Conservation (phyloP, 2,888 invertebrate species). For the Halictus quadricinctus region DNA sequence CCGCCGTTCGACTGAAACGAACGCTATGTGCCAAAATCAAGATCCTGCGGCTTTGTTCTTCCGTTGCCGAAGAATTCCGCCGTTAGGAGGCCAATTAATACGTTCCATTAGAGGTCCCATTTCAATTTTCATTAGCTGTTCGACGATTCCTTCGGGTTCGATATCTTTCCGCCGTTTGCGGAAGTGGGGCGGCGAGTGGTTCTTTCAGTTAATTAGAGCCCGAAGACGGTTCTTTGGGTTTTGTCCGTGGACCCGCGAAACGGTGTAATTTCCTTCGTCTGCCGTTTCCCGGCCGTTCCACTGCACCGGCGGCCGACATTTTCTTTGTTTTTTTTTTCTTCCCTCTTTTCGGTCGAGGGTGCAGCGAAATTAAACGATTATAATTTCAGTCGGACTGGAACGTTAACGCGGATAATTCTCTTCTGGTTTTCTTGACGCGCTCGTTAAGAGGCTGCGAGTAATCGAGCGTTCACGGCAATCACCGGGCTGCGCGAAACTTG, state of each 20-base stretch:
- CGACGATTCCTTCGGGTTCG: constrained; percentile 38
- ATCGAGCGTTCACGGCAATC: background rate
- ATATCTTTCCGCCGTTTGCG: constrained; percentile 14
- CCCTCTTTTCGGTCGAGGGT: background rate
- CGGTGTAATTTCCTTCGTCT: background rate
- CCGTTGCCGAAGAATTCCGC: background rate
- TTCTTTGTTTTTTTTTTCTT: background rate
- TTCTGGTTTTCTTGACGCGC: background rate
- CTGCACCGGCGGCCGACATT: constrained; percentile 14
- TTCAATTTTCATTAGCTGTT: constrained; percentile 53
- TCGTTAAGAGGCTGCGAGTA: background rate
- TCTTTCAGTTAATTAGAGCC: constrained; percentile 53
- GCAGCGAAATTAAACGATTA: constrained; percentile 16
- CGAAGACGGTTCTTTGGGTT: constrained; percentile 12
- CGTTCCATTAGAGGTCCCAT: constrained; percentile 43
- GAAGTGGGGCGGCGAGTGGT: constrained; percentile 19
- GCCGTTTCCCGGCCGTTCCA: background rate
- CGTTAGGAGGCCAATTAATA: constrained; percentile 43
- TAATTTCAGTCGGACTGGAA: background rate
- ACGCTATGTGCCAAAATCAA: constrained; percentile 6
- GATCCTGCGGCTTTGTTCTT: constrained; percentile 1
- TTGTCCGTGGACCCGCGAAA: constrained; percentile 16
- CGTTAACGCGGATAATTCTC: background rate
- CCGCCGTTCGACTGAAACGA: background rate
- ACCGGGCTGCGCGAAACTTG: background rate